Percentiles rank a stretch among this genome's conserved stretches.
These are phyloP conservation scores for Ctenodactylus gundi DNA, from an alignment of 2,113 vertebrate species.

Conservation along the genomic window DNA sequence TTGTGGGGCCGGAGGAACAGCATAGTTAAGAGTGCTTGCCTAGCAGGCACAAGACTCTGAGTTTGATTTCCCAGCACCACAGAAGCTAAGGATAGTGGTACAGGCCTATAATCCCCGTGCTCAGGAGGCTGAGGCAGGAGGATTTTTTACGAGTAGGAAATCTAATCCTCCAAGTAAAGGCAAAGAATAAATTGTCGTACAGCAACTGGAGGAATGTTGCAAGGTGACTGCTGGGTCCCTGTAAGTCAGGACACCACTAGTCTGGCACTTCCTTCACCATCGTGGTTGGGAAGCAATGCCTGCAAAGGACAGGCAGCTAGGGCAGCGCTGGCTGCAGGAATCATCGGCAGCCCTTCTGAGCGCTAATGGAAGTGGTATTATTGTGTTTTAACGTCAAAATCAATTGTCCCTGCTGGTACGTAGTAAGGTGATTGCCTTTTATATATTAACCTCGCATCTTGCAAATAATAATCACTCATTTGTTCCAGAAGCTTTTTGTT, in stretches of 20 bases:
- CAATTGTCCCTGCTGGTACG: not conserved
- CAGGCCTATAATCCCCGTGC: too few species aligned
- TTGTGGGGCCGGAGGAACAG: too few species aligned
- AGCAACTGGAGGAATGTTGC: slow-evolving; percentile 2
- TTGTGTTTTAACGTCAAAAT: slow-evolving; percentile 16
- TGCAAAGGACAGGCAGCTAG: not conserved
- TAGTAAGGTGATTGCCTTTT: not conserved
- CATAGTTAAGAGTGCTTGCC: too few species aligned
- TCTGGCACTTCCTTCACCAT: slow-evolving; percentile 5
- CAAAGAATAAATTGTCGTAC: not conserved
- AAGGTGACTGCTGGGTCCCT: not conserved
- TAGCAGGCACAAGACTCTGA: too few species aligned
- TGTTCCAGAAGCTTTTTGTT: not conserved
- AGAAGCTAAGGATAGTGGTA: too few species aligned
- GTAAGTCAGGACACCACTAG: not conserved
- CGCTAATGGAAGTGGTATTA: not conserved
- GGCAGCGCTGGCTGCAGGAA: not conserved
- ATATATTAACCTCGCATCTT: not conserved
- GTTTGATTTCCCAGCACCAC: too few species aligned
- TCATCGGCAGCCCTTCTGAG: not conserved
- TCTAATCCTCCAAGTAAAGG: not conserved
- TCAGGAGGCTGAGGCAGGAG: too few species aligned
- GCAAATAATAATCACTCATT: not conserved
- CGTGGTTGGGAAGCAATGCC: not conserved
- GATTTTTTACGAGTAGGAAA: not conserved